A percentile compares a stretch with the other conserved stretches of the same genome.
phyloP scores from a whole-genome alignment of 1,140 invertebrate species.

The Ceratosolen fusciceps region DNA sequence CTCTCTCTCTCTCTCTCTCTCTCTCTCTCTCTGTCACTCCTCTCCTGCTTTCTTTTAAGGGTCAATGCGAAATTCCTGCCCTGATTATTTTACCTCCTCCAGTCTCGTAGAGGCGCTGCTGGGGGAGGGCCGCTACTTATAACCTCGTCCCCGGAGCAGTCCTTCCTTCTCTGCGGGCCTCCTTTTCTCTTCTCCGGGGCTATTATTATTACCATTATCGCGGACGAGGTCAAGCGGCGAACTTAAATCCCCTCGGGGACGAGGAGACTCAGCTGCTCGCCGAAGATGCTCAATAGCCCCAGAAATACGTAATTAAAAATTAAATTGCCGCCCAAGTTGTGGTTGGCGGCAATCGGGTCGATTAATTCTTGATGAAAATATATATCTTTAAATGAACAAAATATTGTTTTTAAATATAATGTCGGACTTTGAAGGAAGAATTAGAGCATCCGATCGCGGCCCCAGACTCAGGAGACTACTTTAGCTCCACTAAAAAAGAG shows the following conservation, averaged over 20 bases:
- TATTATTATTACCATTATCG: constrained; percentile 2
- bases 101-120: too few species aligned
- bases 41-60: constrained; percentile 12
- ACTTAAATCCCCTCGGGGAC: too few species aligned
- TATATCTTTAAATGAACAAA: too few species aligned
- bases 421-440: too few species aligned
- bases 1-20: too few species aligned
- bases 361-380: background rate
- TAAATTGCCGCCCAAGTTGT: background rate
- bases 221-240: background rate
- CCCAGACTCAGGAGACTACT: too few species aligned
- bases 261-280: background rate
- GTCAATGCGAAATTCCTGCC: background rate
- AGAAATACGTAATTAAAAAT: constrained; percentile 2
- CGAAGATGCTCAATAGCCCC: background rate
- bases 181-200: background rate
- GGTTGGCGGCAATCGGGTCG: background rate
- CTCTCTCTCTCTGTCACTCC: too few species aligned
- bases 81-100: background rate
- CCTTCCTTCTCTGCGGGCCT: background rate
- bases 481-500: too few species aligned
- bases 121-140: too few species aligned
- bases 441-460: too few species aligned
- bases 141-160: too few species aligned
- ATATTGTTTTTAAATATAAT: too few species aligned